Evolutionary conservation across 1,140 invertebrate species (phyloP).

Genomic region (Trachymyrmex septentrionalis): DNA sequence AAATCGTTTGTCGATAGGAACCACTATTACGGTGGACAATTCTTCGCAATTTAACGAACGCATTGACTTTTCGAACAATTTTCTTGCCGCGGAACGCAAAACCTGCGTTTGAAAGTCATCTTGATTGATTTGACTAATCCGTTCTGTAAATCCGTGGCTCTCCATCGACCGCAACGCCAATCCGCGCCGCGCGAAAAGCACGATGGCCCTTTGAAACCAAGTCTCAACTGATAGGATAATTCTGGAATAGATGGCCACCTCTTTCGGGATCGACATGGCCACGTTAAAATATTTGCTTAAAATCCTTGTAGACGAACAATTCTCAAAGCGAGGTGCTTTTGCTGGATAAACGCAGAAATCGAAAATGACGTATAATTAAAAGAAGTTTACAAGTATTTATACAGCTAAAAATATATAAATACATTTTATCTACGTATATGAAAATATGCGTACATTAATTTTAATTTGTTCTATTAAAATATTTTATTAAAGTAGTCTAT

Average conservation of each 20-base stretch:
- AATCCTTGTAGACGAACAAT: neutral
- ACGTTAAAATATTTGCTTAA: neutral
- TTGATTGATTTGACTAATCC: neutral
- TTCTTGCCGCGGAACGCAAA: slow-evolving; percentile 17
- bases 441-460: neutral
- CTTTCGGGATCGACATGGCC: neutral
- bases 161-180: neutral
- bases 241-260: neutral
- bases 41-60: slow-evolving; percentile 42
- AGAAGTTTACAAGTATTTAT: neutral
- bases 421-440: neutral
- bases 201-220: neutral
- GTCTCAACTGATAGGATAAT: slow-evolving; percentile 1
- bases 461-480: neutral
- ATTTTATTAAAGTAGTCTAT: neutral
- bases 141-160: neutral
- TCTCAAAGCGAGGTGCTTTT: neutral
- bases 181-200: neutral
- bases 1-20: slow-evolving; percentile 13
- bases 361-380: neutral
- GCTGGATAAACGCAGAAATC: neutral
- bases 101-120: neutral
- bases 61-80: slow-evolving; percentile 3
- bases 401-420: neutral
- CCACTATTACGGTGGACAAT: neutral